Conservation (phyloP, 2,113 vertebrate species). For the Apodemus sylvaticus region DNA sequence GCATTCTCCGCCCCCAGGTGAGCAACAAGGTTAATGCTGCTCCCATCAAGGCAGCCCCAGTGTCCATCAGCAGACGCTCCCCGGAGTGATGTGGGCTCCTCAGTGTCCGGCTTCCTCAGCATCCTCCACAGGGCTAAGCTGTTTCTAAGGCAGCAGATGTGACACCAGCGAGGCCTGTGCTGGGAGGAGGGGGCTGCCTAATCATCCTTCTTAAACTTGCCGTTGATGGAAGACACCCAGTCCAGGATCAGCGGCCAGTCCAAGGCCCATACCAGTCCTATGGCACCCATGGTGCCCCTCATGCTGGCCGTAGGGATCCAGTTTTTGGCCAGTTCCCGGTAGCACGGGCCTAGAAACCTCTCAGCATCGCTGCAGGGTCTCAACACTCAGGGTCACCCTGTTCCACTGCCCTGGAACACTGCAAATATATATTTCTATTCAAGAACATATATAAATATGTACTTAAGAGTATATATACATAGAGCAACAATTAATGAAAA, state of each 20-base stretch:
- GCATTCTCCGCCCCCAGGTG: neutral
- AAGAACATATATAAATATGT: neutral
- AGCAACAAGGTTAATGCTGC: neutral
- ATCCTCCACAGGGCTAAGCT: neutral
- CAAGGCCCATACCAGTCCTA: conserved; percentile 90
- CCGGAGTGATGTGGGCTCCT: neutral
- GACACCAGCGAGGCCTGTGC: conserved; percentile 51
- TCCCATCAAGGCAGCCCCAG: neutral
- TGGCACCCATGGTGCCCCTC: conserved; percentile 87
- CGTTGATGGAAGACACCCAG: conserved; percentile 92
- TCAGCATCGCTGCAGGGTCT: neutral
- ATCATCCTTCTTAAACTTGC: conserved; percentile 91
- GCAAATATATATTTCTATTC: neutral
- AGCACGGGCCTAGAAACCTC: neutral
- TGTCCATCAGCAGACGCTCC: neutral
- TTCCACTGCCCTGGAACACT: neutral
- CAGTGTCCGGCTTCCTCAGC: neutral
- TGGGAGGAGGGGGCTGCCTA: conserved; percentile 77
- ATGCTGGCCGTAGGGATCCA: conserved; percentile 87
- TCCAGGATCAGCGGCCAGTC: conserved; percentile 94
- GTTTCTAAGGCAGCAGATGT: too few relatives aligned
- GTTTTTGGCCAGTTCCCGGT: neutral
- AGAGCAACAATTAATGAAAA: neutral
- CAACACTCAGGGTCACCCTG: neutral
- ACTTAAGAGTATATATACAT: neutral